Percentiles rank a stretch among this genome's conserved stretches.
phyloP scores from a whole-genome alignment of 2,888 invertebrate genomes.

The Rotaria magnacalcarata region DNA sequence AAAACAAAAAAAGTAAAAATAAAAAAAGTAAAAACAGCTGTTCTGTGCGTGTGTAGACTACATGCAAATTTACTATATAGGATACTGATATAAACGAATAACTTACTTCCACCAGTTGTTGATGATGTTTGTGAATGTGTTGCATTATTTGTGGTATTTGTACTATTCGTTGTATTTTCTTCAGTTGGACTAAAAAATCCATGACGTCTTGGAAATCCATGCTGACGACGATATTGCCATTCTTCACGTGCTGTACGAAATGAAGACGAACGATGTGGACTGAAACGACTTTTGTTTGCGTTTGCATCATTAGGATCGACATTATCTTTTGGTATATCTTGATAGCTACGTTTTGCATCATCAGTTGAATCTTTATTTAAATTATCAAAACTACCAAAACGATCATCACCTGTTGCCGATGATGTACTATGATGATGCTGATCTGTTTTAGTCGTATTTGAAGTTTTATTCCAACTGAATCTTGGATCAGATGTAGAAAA shows the following conservation, averaged over 20 bases:
- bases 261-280: constrained; percentile 36
- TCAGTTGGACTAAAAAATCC: constrained; percentile 33
- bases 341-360: constrained; percentile 20
- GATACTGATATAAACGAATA: not conserved
- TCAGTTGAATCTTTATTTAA: constrained; percentile 39
- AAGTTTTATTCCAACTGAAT: constrained; percentile 25
- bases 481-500: constrained; percentile 1
- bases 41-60: constrained; percentile 14
- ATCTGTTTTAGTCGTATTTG: not conserved
- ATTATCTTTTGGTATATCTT: not conserved
- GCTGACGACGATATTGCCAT: constrained; percentile 43
- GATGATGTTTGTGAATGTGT: not conserved
- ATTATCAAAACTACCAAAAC: constrained; percentile 46
- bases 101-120: constrained; percentile 18
- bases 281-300: not conserved
- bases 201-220: constrained; percentile 30
- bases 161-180: not conserved
- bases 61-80: not conserved
- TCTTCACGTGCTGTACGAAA: constrained; percentile 45
- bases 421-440: not conserved
- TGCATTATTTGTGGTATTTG: not conserved
- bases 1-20: not conserved
- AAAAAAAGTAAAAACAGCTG: not conserved
- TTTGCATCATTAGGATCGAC: not conserved
- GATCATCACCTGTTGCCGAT: constrained; percentile 38